Conservation (phyloP, 2,113 vertebrate species). For the Carollia perspicillata region DNA sequence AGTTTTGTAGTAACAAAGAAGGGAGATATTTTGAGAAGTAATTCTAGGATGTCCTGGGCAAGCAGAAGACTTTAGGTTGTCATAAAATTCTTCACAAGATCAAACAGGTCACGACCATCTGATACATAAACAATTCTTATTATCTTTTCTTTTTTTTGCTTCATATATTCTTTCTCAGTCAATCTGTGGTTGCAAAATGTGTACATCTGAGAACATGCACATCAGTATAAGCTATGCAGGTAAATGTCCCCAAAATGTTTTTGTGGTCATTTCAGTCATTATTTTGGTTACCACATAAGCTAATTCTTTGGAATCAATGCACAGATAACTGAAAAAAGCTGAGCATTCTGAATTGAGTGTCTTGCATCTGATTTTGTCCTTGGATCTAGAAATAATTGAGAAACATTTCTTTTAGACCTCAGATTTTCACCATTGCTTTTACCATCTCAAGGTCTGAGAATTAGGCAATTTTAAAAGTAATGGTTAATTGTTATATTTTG, state of each 20-base stretch:
- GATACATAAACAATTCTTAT: not conserved
- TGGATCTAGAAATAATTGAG: not conserved
- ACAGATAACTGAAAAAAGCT: not conserved
- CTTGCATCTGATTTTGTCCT: not conserved
- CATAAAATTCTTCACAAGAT: not conserved
- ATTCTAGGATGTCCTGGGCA: not conserved
- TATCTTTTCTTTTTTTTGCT: not conserved
- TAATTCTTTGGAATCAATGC: not conserved
- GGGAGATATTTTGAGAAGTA: not conserved
- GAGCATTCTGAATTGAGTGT: not conserved
- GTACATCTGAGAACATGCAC: not conserved
- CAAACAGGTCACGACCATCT: not conserved
- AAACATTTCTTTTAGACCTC: conserved; percentile 4
- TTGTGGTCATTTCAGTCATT: conserved; percentile 25
- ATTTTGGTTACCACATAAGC: not conserved
- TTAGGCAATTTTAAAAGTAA: not conserved
- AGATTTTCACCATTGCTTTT: conserved; percentile 20
- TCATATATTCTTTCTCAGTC: not conserved
- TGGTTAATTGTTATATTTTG: conserved; percentile 44
- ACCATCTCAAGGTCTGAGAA: not conserved
- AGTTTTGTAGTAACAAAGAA: not conserved
- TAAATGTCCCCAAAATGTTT: not conserved
- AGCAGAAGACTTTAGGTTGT: not conserved
- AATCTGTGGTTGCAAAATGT: not conserved
- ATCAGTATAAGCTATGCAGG: not conserved